A percentile compares a stretch with the other conserved stretches of the same genome.
These are phyloP conservation scores for Echinarachnius parma DNA, from an alignment of 53 echinoderm and acorn worm species.

Conservation along the genomic window DNA sequence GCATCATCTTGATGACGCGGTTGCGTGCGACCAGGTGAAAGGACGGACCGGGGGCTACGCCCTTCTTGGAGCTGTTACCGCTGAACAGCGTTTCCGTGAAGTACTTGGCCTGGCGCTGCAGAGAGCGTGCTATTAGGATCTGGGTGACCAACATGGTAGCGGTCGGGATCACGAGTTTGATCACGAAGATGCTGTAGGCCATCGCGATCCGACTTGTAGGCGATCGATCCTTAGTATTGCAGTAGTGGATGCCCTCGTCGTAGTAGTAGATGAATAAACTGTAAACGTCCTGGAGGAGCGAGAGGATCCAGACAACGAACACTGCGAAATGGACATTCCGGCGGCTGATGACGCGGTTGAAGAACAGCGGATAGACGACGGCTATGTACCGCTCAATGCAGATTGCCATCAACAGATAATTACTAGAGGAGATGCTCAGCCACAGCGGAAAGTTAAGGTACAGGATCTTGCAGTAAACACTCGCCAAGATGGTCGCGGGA, in stretches of 20 bases:
- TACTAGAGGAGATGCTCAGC: conserved; percentile 10
- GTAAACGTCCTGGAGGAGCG: background rate
- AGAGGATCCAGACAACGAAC: background rate
- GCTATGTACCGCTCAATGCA: conserved; percentile 24
- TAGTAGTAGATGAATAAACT: background rate
- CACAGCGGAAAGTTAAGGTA: conserved; percentile 1
- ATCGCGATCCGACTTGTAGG: background rate
- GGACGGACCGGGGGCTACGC: conserved; percentile 27
- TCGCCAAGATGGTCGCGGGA: background rate
- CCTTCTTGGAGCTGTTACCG: background rate
- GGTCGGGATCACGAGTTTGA: conserved; percentile 10
- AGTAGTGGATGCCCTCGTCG: background rate
- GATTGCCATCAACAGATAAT: conserved; percentile 20
- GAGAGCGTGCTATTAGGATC: conserved; percentile 11
- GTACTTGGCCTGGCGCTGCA: conserved; percentile 6
- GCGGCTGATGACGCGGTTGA: background rate
- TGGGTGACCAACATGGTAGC: conserved; percentile 13
- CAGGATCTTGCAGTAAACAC: conserved; percentile 7
- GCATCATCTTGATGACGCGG: conserved; percentile 61
- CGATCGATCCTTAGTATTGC: background rate
- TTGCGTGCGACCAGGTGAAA: conserved; percentile 56
- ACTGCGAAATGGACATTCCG: background rate
- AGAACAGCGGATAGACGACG: conserved; percentile 10
- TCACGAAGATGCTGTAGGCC: conserved; percentile 6
- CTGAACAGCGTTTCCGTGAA: conserved; percentile 1